phyloP scores from a whole-genome alignment of 2,113 vertebrate genomes.

The rat (Rattus norvegicus) region DNA sequence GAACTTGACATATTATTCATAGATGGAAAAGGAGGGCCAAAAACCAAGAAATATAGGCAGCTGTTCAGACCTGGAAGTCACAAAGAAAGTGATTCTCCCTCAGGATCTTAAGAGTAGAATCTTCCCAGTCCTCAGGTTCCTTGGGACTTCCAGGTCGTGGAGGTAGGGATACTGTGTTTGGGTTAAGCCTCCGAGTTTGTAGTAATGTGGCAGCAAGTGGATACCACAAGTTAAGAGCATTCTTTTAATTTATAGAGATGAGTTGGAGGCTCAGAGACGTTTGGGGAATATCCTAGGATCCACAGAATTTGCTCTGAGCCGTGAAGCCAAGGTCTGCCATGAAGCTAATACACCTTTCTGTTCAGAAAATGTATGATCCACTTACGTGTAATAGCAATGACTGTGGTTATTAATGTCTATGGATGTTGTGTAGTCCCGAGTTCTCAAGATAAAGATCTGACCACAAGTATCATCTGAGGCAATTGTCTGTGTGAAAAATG shows the following conservation, averaged over 20 bases:
- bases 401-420: neutral
- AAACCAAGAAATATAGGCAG: neutral
- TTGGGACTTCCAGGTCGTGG: neutral
- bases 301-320: neutral
- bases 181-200: neutral
- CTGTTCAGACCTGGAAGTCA: neutral
- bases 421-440: neutral
- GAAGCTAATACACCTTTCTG: neutral
- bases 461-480: neutral
- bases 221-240: neutral
- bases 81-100: neutral
- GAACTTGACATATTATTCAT: neutral
- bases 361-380: neutral
- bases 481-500: neutral
- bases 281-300: neutral
- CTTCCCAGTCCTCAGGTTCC: neutral
- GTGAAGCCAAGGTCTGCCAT: neutral
- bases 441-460: neutral
- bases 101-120: neutral
- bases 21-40: neutral
- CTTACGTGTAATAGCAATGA: neutral
- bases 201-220: neutral
- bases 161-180: neutral
- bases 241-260: neutral
- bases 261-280: neutral